Evolutionary conservation across 92 coral and sea anemone species (phyloP), one percentile per base, ranked within the genome.

Genomic region (Paragorgia papillata): DNA sequence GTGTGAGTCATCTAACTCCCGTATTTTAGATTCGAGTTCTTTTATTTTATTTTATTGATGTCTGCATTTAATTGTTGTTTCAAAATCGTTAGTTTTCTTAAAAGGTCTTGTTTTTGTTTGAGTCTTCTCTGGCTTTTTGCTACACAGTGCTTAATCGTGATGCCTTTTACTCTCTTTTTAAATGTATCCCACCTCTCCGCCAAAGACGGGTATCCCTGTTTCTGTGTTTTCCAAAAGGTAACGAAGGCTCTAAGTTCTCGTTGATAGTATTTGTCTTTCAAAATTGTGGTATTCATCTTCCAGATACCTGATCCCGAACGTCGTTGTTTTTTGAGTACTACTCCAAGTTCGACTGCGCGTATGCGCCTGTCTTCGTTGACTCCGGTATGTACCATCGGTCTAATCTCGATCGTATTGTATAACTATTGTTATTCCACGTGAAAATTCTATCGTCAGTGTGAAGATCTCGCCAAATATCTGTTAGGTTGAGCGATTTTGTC

Each of bases 121-220:
- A n/a, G n/a, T n/a, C n/a, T n/a, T n/a, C n/a, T n/a, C n/a, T n/a
- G n/a, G n/a, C n/a, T n/a, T n/a, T n/a, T n/a, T n/a, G n/a, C n/a
- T n/a, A n/a, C n/a, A n/a, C n/a, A n/a, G n/a, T n/a, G n/a, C n/a
- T n/a, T n/a, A n/a, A n/a, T n/a, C n/a, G n/a, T n/a, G n/a, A n/a
- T n/a, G n/a, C n/a, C n/a, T n/a, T n/a, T n/a, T n/a, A n/a, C n/a
- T n/a, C n/a, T n/a, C n/a, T n/a, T n/a, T 87, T 87, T 12, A n/a
- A 79, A 83, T 0, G 19, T 7, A 62, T 83, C 91, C 88, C 88
- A 83, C 91, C 88, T 79, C 0, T 57, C 50, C 0, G 7, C 41
- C 0, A 48, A 27, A 20, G 76, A 51, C 14, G 7, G 1, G 58
- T 31, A 87, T 1, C 12, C n/a, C 21, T 12, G 3, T 28, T 44